Conservation (phyloP, 23 tunicate species). For the Trididemnum nubilum region DNA sequence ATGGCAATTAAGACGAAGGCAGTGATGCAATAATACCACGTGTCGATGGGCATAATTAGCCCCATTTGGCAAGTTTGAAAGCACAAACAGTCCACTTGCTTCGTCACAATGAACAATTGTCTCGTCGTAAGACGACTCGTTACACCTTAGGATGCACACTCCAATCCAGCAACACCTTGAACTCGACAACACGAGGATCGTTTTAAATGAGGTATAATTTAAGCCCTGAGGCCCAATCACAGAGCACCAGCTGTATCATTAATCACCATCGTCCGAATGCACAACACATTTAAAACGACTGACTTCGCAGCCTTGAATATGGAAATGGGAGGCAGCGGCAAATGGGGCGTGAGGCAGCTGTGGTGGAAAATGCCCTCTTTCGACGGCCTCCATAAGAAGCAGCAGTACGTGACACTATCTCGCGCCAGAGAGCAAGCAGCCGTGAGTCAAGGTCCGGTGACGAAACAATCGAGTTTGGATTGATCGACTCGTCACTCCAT, state of each 20-base stretch:
- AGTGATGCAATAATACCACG: slow-evolving; percentile 13
- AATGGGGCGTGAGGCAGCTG: slow-evolving; percentile 56
- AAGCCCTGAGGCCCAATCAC: not conserved
- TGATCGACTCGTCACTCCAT: slow-evolving; percentile 83
- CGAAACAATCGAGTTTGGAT: slow-evolving; percentile 62
- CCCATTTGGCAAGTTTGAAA: slow-evolving; percentile 16
- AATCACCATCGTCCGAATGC: not conserved
- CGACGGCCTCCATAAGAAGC: slow-evolving; percentile 52
- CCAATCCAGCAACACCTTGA: slow-evolving; percentile 6
- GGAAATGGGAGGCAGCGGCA: slow-evolving; percentile 83
- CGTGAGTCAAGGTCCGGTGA: slow-evolving; percentile 66
- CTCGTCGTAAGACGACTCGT: slow-evolving; percentile 3
- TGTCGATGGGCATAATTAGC: not conserved
- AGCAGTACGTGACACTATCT: slow-evolving; percentile 80
- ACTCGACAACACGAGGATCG: not conserved
- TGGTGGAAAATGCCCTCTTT: slow-evolving; percentile 68
- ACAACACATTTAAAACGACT: slow-evolving; percentile 63
- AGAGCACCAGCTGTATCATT: slow-evolving; percentile 17
- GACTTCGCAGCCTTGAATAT: slow-evolving; percentile 79
- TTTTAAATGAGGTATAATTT: not conserved
- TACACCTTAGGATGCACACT: slow-evolving; percentile 16
- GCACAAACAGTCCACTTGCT: slow-evolving; percentile 6
- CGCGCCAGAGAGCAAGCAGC: slow-evolving; percentile 83
- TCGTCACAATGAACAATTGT: slow-evolving; percentile 21
- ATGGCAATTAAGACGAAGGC: slow-evolving; percentile 24